Percentiles rank a stretch among this genome's conserved stretches.
These are phyloP conservation scores for Diaprepes abbreviatus DNA, from an alignment of 2,888 invertebrate species.

Conservation along the genomic window DNA sequence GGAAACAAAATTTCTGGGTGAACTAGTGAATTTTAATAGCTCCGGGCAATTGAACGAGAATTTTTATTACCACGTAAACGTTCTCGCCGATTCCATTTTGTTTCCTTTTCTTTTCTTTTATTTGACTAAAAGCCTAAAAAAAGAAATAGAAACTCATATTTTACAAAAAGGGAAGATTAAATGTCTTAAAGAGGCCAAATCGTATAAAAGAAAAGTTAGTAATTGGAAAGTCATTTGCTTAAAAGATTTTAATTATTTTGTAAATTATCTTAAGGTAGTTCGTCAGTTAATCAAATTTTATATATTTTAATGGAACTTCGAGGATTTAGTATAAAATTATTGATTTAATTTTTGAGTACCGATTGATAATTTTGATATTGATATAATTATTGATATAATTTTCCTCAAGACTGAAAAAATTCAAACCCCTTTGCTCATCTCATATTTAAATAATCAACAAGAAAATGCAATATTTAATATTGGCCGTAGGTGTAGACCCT, in stretches of 20 bases:
- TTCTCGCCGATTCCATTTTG: slow-evolving; percentile 8
- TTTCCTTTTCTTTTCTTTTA: slow-evolving; percentile 4
- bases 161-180: not conserved
- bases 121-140: not conserved
- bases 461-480: no score
- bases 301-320: no score
- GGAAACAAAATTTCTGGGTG: not conserved
- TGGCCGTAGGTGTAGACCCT: no score
- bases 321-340: no score
- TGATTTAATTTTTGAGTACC: no score
- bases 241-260: not conserved
- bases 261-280: no score
- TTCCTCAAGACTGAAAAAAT: no score
- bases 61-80: slow-evolving; percentile 4
- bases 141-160: not conserved
- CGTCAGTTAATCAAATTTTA: no score
- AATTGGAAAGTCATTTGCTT: not conserved
- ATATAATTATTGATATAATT: no score
- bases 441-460: no score
- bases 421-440: no score
- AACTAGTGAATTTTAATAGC: slow-evolving; percentile 9
- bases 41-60: not conserved
- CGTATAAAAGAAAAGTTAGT: not conserved
- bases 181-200: not conserved
- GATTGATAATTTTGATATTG: no score